Base-by-base conservation (phyloP, 1,140 invertebrate genomes). In the Lepidurus apus region DNA sequence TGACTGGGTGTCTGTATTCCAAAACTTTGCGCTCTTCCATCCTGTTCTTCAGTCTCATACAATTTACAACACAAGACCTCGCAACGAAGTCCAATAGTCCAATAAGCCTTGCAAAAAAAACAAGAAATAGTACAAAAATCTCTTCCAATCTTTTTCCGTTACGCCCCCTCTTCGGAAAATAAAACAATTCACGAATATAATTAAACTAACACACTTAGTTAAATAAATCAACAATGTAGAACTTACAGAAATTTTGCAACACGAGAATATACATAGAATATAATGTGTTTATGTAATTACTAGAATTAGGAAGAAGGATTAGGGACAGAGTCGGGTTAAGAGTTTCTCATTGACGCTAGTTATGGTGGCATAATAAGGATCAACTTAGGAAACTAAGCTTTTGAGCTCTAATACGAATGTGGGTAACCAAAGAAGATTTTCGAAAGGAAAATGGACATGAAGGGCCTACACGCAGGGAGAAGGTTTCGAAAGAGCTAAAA, bases 1-100 rank as follows among this genome's bases (percentile, higher is more conserved):
- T 65, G 53, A 65, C 53, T 65, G 53, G 17, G 53, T 65, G 53
- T 65, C 53, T 65, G 53, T 65, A 65, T 65, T 65, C 53, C n/a
- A 65, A 65, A 65, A 65, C 53, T n/a, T 65, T 21, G 17, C 9
- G 53, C 21, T 65, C 53, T 65, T 65, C 8, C 21, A 13, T 5
- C n/a, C n/a, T 17, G 7, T 4, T 0, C 21, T 65, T 65, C 10
- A 65, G 53, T 1, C 53, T 65, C 53, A 21, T 17, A 65, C 53
- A 65, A 65, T 65, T 65, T 65, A 65, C 53, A 65, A 65, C 13
- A 65, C 53, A 21, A 11, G 53, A 65, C 53, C 7, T 65, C 53
- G 53, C 53, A 65, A n/a, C 21, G 53, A 65, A 65, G 53, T 65
- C 53, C 53, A 65, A 21, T 65, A 65, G 21, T 65, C 17, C 53